Evolutionary conservation across 37 sponge, comb jelly and placozoan species (phyloP).

Genomic region (Crambe crambe): DNA sequence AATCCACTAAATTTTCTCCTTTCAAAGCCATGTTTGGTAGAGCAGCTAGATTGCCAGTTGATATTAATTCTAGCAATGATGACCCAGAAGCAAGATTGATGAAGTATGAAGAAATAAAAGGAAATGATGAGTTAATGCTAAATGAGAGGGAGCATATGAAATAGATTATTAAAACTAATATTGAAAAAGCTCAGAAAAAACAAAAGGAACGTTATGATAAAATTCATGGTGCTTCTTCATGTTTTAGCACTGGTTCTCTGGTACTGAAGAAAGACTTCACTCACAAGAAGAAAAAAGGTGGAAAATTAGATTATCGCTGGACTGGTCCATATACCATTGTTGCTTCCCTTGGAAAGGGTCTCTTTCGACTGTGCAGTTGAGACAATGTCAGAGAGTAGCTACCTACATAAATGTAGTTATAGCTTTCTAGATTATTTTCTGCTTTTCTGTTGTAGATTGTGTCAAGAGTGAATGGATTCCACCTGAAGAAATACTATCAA

Average conservation of each 20-base stretch:
- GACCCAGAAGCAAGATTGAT: constrained; percentile 5
- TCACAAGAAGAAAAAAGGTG: constrained; percentile 40
- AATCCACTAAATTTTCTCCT: constrained; percentile 44
- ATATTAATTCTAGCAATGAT: constrained; percentile 4
- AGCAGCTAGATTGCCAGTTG: constrained; percentile 28
- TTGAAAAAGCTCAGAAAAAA: too few species aligned
- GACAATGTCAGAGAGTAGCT: not conserved
- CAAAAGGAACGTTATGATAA: too few species aligned
- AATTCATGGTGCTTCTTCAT: constrained; percentile 7
- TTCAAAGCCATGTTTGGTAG: constrained; percentile 51
- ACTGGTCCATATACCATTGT: constrained; percentile 31
- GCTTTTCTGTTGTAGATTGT: not conserved
- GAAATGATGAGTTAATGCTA: not conserved
- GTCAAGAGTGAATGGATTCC: not conserved
- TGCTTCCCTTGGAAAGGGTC: constrained; percentile 2
- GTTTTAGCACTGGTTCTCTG: constrained; percentile 18
- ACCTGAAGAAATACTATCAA: not conserved
- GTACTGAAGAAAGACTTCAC: too few species aligned
- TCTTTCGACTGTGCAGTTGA: not conserved
- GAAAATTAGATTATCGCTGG: constrained; percentile 47
- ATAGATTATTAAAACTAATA: constrained; percentile 19
- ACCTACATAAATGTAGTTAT: not conserved
- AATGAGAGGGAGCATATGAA: not conserved
- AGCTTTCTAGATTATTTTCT: not conserved
- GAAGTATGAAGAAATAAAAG: not conserved